Conservation (phyloP, 2,888 invertebrate genomes). For the Lithophane semibrunnea region DNA sequence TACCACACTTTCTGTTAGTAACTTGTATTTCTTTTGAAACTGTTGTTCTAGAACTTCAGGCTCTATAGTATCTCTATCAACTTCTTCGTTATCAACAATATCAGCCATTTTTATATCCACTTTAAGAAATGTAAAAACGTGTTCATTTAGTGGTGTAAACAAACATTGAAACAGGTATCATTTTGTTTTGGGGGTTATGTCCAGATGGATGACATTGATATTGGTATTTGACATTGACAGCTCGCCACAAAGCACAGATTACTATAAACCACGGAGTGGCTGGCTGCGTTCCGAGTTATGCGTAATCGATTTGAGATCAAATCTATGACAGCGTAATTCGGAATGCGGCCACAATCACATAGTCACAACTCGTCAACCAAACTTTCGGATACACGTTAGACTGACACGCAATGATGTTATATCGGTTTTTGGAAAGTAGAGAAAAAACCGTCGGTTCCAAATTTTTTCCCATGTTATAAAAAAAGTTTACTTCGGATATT, state of each 20-base stretch:
- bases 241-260: neutral
- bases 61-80: conserved; percentile 81
- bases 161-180: conserved; percentile 23
- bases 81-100: conserved; percentile 83
- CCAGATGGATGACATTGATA: neutral
- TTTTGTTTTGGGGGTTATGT: conserved; percentile 23
- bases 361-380: neutral
- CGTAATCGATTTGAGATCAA: no score
- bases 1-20: conserved; percentile 88
- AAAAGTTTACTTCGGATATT: no score
- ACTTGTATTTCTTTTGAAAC: conserved; percentile 79
- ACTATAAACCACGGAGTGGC: no score
- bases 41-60: conserved; percentile 75
- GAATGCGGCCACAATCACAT: no score
- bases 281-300: no score
- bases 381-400: neutral
- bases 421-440: neutral
- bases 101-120: conserved; percentile 75
- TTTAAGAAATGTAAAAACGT: neutral
- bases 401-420: neutral
- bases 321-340: no score
- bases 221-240: conserved; percentile 45
- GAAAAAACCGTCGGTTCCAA: neutral
- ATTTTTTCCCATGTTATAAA: no score
- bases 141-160: conserved; percentile 35